Evolutionary conservation across 2,113 vertebrate genomes (phyloP).

Genomic region (Chionomys nivalis): DNA sequence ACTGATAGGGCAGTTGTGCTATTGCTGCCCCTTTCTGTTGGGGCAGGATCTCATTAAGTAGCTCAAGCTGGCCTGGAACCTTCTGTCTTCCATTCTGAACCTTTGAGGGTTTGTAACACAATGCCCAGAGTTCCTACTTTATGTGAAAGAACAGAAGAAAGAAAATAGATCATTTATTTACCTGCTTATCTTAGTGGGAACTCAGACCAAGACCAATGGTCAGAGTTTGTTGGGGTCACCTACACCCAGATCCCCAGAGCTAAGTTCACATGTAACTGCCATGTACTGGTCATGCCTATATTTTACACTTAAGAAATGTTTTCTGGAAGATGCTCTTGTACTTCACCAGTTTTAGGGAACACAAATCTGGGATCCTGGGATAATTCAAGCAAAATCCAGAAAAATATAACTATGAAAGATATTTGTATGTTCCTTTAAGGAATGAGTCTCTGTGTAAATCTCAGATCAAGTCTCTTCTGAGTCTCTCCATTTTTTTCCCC

Average conservation of each 20-base stretch:
- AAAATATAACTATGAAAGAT: not conserved
- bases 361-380: not conserved
- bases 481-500: conserved; percentile 38
- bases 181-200: not conserved
- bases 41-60: not conserved
- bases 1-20: not conserved
- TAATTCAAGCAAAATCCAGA: not conserved
- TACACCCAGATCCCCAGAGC: not conserved
- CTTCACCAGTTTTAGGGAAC: not conserved
- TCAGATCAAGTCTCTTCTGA: conserved; percentile 66
- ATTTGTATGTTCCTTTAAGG: conserved; percentile 44
- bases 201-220: not conserved
- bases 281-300: not conserved
- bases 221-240: not conserved
- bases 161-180: too few species aligned
- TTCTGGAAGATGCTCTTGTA: not conserved
- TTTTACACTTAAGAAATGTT: not conserved
- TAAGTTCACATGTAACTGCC: not conserved
- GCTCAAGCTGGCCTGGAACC: not conserved
- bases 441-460: not conserved
- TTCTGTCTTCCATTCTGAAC: not conserved
- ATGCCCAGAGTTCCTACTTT: not conserved
- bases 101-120: not conserved
- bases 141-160: not conserved
- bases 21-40: not conserved